These are phyloP conservation scores for Drosophila suzukii DNA, from an alignment of 1,140 invertebrate genomes.

Conservation along the genomic window DNA sequence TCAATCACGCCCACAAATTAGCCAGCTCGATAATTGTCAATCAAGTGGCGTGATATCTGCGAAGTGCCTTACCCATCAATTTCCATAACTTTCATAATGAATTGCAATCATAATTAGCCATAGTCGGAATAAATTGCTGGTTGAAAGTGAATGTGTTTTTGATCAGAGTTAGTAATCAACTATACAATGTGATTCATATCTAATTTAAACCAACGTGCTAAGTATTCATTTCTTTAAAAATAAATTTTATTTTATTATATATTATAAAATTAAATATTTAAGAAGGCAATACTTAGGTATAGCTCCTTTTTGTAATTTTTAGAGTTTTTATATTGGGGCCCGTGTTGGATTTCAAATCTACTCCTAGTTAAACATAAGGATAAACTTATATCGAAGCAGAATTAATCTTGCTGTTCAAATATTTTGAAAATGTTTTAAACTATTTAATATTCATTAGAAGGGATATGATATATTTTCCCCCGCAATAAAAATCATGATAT, in stretches of 20 bases:
- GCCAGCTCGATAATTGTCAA: slow-evolving; percentile 39
- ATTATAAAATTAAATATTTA: too few relatives aligned
- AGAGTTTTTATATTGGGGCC: too few relatives aligned
- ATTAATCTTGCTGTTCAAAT: too few relatives aligned
- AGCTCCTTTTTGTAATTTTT: too few relatives aligned
- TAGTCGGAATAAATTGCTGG: slow-evolving; percentile 3
- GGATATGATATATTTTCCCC: neutral
- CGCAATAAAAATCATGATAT: neutral
- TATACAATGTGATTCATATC: neutral
- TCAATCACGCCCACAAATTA: slow-evolving; percentile 48
- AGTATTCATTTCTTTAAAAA: neutral
- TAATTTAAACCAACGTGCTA: neutral
- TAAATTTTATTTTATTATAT: neutral
- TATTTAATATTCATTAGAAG: too few relatives aligned
- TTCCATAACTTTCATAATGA: slow-evolving; percentile 36
- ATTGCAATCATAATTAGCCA: slow-evolving; percentile 29
- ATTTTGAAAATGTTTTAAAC: too few relatives aligned
- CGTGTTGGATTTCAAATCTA: too few relatives aligned
- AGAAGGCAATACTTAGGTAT: too few relatives aligned
- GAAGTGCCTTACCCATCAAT: slow-evolving; percentile 24
- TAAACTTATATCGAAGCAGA: too few relatives aligned
- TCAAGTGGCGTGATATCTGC: slow-evolving; percentile 15
- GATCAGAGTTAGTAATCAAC: neutral
- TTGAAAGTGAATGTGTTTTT: slow-evolving; percentile 25
- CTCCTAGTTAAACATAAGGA: too few relatives aligned